A percentile compares a stretch with the other conserved stretches of the same genome.
Conservation (phyloP, 2,797 vertebrate species). For the Enteromius paludinosus region DNA sequence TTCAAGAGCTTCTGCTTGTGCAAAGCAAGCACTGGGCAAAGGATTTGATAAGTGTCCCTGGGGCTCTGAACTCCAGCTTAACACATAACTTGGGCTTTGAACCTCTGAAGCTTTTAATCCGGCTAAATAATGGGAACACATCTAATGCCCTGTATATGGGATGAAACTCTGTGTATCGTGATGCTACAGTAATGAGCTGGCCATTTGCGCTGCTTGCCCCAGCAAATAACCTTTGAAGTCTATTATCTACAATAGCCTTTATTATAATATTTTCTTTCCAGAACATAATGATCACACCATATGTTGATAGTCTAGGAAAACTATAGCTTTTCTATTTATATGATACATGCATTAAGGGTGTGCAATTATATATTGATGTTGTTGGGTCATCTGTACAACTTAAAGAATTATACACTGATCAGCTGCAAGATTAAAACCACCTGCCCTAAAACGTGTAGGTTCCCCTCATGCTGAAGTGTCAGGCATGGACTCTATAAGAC, state of each 20-base stretch:
- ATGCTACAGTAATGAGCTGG: conserved; percentile 62
- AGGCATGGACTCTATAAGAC: background rate
- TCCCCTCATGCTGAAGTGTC: background rate
- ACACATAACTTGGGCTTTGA: conserved; percentile 60
- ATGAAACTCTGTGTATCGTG: conserved; percentile 44
- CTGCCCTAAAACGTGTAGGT: background rate
- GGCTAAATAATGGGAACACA: conserved; percentile 66
- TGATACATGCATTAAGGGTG: background rate
- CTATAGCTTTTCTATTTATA: background rate
- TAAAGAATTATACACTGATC: background rate
- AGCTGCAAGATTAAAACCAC: background rate
- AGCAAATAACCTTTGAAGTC: conserved; percentile 52
- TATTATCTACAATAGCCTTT: conserved; percentile 26
- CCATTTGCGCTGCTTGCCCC: conserved; percentile 31
- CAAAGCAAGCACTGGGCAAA: conserved; percentile 54
- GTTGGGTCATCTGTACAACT: background rate
- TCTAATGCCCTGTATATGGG: conserved; percentile 68
- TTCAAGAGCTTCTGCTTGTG: conserved; percentile 59
- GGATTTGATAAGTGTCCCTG: conserved; percentile 70
- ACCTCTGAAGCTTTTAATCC: conserved; percentile 73
- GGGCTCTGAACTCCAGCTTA: conserved; percentile 71
- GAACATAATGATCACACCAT: background rate
- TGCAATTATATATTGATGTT: background rate
- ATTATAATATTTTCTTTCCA: conserved; percentile 24
- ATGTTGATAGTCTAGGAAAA: background rate